Conservation (phyloP, 2,113 vertebrate genomes). For the Podocnemis expansa region DNA sequence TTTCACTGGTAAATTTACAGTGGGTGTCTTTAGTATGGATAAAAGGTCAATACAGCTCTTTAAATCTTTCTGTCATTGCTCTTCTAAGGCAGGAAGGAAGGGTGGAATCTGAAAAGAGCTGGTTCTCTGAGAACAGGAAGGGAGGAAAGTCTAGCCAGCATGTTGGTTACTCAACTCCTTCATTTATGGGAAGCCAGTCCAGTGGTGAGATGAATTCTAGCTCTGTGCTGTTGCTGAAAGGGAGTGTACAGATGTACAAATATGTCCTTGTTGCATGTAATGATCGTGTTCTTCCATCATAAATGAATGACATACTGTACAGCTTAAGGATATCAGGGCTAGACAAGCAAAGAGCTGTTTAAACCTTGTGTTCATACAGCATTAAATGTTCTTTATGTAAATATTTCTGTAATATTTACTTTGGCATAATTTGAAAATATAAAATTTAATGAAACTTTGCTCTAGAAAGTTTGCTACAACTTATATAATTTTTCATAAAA, state of each 20-base stretch:
- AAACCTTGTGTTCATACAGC: constrained; percentile 64
- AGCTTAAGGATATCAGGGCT: constrained; percentile 75
- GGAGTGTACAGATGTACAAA: constrained; percentile 82
- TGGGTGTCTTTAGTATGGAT: constrained; percentile 38
- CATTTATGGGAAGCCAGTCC: constrained; percentile 82
- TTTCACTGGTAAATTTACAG: constrained; percentile 41
- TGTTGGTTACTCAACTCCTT: constrained; percentile 85
- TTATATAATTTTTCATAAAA: constrained; percentile 42
- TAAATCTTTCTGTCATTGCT: constrained; percentile 66
- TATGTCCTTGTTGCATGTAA: constrained; percentile 85
- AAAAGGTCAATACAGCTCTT: constrained; percentile 64
- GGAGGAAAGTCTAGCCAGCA: constrained; percentile 86
- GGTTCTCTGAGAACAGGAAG: constrained; percentile 87
- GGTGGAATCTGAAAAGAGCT: constrained; percentile 82
- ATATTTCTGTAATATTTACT: constrained; percentile 72
- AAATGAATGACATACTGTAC: constrained; percentile 82
- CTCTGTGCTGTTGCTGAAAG: constrained; percentile 88
- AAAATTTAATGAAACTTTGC: constrained; percentile 58
- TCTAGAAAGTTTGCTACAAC: constrained; percentile 13
- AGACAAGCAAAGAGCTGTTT: constrained; percentile 74
- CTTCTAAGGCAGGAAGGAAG: constrained; percentile 88
- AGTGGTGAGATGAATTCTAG: constrained; percentile 87
- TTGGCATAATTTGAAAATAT: constrained; percentile 66
- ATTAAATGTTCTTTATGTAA: constrained; percentile 74
- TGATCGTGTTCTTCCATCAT: constrained; percentile 83